Base-by-base conservation (phyloP, 1,140 invertebrate genomes). In the Dendrolimus punctatus region DNA sequence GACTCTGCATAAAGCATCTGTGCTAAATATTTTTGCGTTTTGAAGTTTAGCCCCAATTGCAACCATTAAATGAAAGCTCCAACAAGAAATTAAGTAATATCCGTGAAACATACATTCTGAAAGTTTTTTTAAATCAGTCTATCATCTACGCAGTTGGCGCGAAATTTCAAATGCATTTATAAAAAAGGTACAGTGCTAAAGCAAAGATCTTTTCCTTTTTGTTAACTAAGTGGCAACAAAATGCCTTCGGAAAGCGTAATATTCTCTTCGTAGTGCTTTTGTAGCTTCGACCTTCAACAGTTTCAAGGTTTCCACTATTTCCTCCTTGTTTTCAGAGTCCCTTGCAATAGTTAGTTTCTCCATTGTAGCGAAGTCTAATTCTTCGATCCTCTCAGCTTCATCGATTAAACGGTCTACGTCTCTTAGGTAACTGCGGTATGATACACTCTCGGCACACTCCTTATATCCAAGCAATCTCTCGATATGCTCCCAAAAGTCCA, bases 401-500 rank as follows among this genome's bases (percentile, higher is more conserved):
- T 81, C 71, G 5, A 84, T 74, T 39, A 88, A 63, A 44, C 66
- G 55, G 41, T 79, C 69, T 55, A 80, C 63, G 50, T 79, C 73
- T 61, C 61, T 71, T 5, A 79, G 58, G 49, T 68, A 79, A 38
- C 44, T 63, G 0, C 53, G 60, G 46, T 67, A 73, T 41, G 75
- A 69, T 41, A 58, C 41, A 52, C 68, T 72, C 52, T 75, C 76
- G n/a, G 65, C 55, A 40, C 74, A 66, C 38, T 71, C 70, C 37
- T 68, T 69, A 53, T 74, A 68, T 62, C 60, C 67, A 36, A 76
- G 62, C 39, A 80, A 62, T 66, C 62, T 74, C 43, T 87, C 86
- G 8, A 69, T 71, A 50, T 81, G 71, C 55, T 87, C 86, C 76
- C 77, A 84, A 56, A 88, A 74, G 60, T 78, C 71, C 39, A 88